Conservation (phyloP, 1,140 invertebrate species). For the Dinothrombium tinctorium region DNA sequence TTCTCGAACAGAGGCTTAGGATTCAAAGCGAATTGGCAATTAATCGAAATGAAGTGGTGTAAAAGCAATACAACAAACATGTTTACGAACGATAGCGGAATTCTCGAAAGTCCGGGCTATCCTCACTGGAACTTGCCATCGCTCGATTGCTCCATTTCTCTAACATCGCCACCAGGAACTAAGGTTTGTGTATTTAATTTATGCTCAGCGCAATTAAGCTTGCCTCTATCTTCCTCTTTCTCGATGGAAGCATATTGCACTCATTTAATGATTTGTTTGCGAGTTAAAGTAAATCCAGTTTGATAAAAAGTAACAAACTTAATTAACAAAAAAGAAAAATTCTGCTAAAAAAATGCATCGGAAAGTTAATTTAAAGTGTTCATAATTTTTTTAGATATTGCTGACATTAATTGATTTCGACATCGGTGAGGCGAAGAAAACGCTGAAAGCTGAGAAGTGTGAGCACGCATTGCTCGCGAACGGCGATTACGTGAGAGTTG, state of each 20-base stretch:
- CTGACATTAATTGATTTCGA: conserved; percentile 35
- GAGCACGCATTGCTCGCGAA: not conserved
- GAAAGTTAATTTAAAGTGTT: too few species aligned
- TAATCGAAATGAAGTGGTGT: conserved; percentile 38
- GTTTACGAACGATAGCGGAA: conserved; percentile 1
- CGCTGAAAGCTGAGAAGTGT: not conserved
- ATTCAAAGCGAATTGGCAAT: conserved; percentile 36
- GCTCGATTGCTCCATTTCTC: conserved; percentile 37
- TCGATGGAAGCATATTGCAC: too few species aligned
- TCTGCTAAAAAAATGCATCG: too few species aligned
- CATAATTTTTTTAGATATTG: conserved; percentile 19
- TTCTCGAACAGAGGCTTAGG: conserved; percentile 37
- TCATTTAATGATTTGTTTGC: too few species aligned
- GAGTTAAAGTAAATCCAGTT: too few species aligned
- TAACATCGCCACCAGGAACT: conserved; percentile 29
- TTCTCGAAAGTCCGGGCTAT: conserved; percentile 36
- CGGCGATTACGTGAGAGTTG: not conserved
- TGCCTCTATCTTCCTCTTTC: not conserved
- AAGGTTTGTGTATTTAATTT: not conserved
- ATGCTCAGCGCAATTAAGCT: not conserved
- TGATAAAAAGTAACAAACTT: too few species aligned
- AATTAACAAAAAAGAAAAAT: too few species aligned
- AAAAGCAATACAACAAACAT: conserved; percentile 3
- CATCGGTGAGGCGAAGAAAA: conserved; percentile 16
- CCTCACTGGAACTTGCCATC: conserved; percentile 35